Conservation (phyloP, 2,113 vertebrate genomes). For the Apistogramma diplotaenia region DNA sequence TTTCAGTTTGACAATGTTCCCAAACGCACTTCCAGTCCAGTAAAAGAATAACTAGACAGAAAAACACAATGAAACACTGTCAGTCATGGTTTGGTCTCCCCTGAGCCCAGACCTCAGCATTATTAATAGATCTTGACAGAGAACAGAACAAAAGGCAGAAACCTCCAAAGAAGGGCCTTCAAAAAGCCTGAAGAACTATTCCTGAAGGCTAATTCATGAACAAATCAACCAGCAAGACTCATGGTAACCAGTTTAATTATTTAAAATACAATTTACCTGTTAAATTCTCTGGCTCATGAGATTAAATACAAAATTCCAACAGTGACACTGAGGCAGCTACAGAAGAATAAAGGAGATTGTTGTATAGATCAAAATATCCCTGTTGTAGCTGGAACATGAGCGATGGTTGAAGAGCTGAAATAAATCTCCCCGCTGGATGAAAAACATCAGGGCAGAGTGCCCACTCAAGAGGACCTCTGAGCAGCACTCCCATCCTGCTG, state of each 20-base stretch:
- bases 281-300: neutral
- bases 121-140: too few relatives aligned
- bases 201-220: neutral
- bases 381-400: neutral
- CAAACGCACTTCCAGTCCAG: too few relatives aligned
- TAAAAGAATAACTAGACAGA: too few relatives aligned
- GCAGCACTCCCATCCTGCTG: slow-evolving; percentile 16
- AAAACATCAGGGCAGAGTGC: slow-evolving; percentile 17
- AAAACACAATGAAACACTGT: too few relatives aligned
- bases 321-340: neutral
- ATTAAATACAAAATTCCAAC: neutral
- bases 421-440: slow-evolving; percentile 7
- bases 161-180: too few relatives aligned
- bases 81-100: too few relatives aligned
- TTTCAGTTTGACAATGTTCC: too few relatives aligned
- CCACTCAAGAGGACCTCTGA: slow-evolving; percentile 22
- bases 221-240: neutral
- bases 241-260: neutral
- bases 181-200: too few relatives aligned
- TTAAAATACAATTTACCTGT: neutral
- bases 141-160: too few relatives aligned
- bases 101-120: too few relatives aligned
- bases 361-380: neutral
- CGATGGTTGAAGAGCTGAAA: neutral
- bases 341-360: neutral